phyloP scores from a whole-genome alignment of 2,888 invertebrate species.

The Xestia sexstrigata region DNA sequence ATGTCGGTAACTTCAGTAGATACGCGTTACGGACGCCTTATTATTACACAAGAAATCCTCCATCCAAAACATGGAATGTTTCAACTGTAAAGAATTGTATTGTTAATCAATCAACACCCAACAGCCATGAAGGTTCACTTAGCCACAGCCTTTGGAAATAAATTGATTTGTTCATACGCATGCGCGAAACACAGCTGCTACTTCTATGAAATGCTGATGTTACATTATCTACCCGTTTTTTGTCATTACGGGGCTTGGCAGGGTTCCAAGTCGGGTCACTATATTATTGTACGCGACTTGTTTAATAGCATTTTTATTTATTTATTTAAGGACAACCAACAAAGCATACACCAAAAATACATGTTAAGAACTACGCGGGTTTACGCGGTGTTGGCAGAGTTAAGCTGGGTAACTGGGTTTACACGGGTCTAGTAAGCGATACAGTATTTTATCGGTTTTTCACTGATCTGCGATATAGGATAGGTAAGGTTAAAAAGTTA shows the following conservation, averaged over 20 bases:
- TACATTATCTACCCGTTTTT: slow-evolving; percentile 31
- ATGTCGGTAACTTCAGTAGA: not conserved
- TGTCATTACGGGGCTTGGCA: slow-evolving; percentile 33
- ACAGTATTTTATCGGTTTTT: not conserved
- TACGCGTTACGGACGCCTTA: no score
- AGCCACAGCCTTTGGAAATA: slow-evolving; percentile 20
- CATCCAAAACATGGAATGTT: not conserved
- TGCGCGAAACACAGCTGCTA: slow-evolving; percentile 33
- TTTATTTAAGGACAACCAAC: no score
- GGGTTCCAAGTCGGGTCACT: slow-evolving; percentile 35
- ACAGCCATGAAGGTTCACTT: slow-evolving; percentile 45
- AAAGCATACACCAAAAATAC: no score
- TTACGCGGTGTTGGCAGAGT: not conserved
- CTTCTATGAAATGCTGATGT: slow-evolving; percentile 28
- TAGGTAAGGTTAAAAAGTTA: no score
- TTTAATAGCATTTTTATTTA: slow-evolving; percentile 44
- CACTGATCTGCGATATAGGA: no score
- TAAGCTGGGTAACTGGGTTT: not conserved
- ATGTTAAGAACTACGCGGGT: no score
- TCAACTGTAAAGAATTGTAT: slow-evolving; percentile 23
- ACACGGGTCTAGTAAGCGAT: not conserved
- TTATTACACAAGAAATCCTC: slow-evolving; percentile 3
- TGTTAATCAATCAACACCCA: slow-evolving; percentile 32
- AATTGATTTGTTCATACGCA: slow-evolving; percentile 48
- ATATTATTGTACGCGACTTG: not conserved